These are phyloP conservation scores for Cataglyphis albicans DNA, from an alignment of 2,888 invertebrate genomes.

Conservation along the genomic window DNA sequence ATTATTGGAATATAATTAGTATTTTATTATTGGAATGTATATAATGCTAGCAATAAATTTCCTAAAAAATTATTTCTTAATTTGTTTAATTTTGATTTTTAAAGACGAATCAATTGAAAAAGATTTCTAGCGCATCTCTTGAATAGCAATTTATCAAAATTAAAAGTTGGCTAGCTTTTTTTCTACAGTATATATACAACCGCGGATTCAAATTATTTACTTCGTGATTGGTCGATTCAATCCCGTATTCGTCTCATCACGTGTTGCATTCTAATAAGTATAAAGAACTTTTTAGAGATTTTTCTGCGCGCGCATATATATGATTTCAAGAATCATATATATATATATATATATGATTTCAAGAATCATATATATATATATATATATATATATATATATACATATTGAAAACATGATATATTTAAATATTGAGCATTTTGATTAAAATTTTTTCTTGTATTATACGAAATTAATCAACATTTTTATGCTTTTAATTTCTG, in stretches of 20 bases:
- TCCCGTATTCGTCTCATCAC: not conserved
- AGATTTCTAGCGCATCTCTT: not conserved
- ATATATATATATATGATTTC: not conserved
- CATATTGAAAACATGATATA: not conserved
- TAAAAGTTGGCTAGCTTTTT: not conserved
- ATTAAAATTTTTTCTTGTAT: not conserved
- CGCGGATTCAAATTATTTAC: not conserved
- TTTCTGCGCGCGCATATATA: not conserved
- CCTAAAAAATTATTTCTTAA: not conserved
- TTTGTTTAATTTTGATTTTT: not conserved
- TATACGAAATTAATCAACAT: not conserved
- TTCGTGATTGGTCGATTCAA: not conserved
- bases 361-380: not conserved
- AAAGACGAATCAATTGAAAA: not conserved
- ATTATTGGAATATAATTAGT: not conserved
- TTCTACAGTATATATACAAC: not conserved
- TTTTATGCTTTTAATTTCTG: slow-evolving; percentile 1
- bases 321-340: not conserved
- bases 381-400: not conserved
- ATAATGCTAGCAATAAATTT: not conserved
- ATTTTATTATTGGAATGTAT: not conserved
- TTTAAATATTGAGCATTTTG: not conserved
- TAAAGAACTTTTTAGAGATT: not conserved
- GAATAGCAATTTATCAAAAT: not conserved
- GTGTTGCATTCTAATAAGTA: not conserved